Base-by-base conservation (phyloP, 2,888 invertebrate species). In the Drosophila hamatofila region DNA sequence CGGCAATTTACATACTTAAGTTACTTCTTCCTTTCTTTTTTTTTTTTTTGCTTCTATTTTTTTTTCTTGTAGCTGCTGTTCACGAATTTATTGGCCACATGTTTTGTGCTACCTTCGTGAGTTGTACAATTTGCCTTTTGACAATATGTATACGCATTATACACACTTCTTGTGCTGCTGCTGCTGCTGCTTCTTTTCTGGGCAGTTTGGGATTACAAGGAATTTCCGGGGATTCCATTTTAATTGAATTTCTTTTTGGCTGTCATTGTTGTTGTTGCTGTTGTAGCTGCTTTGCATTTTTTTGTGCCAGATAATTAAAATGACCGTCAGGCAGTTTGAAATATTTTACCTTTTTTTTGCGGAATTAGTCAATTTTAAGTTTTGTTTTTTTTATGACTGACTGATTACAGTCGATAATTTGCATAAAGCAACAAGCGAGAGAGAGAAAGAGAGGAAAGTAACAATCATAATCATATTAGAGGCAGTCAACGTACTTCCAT, bases 1-100 rank as follows among this genome's bases (percentile, higher is more conserved):
- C 90, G 90, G 81, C 87, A 90, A 87, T 87, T 87, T 87, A 83
- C 87, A 87, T 90, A 86, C 90, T 81, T 90, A 87, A 88, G 86
- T 89, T 82, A 74, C 27, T 27, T 48, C n/a, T 54, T 41, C 30
- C 7, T 12, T 41, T 25, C 8, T 4, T 6, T 21, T 9, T 18
- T 1, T 42, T 42, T 21, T 6, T 11, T 42, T 25, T 9, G 12
- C 41, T 16, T 2, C 61, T 11, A 1, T 6, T 21, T 21, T 14
- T 6, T 6, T 42, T 25, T 6, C 16, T 37, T 18, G 11, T 2
- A 61, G 18, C 18, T 33, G 71, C 48, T 65, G 63, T 63, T 74
- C 64, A 56, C 78, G 70, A 81, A 82, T 84, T 84, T 89, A 84
- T 84, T 84, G 89, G 89, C 88, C 84, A 84, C 84, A 89, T 89